Evolutionary conservation across 2,888 invertebrate species (phyloP).

Genomic region (Tiphia femorata): DNA sequence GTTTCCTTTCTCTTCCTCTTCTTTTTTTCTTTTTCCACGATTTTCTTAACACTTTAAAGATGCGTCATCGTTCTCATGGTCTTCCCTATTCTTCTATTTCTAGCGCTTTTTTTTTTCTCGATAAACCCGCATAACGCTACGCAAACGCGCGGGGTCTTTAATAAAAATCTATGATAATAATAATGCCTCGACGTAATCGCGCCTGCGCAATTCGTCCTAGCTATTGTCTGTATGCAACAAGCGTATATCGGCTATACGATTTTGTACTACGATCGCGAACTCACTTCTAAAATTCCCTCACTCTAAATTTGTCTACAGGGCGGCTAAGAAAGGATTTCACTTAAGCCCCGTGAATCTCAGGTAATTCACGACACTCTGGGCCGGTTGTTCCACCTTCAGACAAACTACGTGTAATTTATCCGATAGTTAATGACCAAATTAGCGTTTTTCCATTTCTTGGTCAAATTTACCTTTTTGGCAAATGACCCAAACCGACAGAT

Average conservation of each 20-base stretch:
- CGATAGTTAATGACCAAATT: too few species aligned
- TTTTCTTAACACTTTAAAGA: conserved; percentile 9
- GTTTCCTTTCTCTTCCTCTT: conserved; percentile 2
- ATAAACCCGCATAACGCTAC: conserved; percentile 7
- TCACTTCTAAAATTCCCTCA: conserved; percentile 32
- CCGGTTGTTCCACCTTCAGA: too few species aligned
- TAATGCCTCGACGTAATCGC: conserved; percentile 50
- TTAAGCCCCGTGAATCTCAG: too few species aligned
- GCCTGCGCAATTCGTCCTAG: conserved; percentile 60
- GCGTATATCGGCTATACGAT: conserved; percentile 53
- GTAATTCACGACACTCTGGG: too few species aligned
- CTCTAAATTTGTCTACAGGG: conserved; percentile 11
- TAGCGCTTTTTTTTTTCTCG: too few species aligned
- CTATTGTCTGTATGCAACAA: conserved; percentile 63
- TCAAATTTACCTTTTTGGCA: too few species aligned
- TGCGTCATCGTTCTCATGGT: conserved; percentile 5
- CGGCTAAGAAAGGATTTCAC: conserved; percentile 35
- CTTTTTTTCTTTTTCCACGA: not conserved
- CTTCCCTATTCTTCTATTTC: conserved; percentile 37
- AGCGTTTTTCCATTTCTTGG: too few species aligned
- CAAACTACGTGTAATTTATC: too few species aligned
- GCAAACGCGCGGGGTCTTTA: conserved; percentile 19
- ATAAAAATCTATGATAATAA: conserved; percentile 45
- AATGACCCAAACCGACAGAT: too few species aligned
- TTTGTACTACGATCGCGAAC: conserved; percentile 57